Base-by-base conservation (phyloP, 2,113 vertebrate species). In the Phrynosoma platyrhinos region DNA sequence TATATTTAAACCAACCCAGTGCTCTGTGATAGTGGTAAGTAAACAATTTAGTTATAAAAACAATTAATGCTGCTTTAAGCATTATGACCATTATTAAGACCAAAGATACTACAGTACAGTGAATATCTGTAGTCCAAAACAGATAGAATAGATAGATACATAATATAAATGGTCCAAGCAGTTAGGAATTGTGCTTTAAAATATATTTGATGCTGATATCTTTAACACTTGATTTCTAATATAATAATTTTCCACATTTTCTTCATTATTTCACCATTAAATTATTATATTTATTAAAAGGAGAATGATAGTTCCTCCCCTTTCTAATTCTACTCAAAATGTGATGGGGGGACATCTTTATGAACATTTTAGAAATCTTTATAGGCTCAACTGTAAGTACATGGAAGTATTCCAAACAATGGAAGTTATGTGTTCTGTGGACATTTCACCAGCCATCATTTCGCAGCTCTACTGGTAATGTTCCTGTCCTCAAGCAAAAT, bases 401-500 rank as follows among this genome's bases (percentile, higher is more conserved):
- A 79, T 79, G 42, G 10, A 55, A 69, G 71, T 80, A 18, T 52
- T 5, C 71, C 32, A 84, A 75, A 40, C 14, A 5, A 62, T 40
- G 32, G 18, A 76, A 76, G 71, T 76, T 40, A 23, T 40, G 58
- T 76, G 55, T 82, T 18, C 40, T 52, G 91, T 74, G 84, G n/a
- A 27, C 25, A 16, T 83, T 78, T 82, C 75, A 32, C 36, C 16
- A 62, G 71, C 14, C 30, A 0, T 71, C 25, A 79, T 78, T 90
- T 88, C 88, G 2, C 62, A 23, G 10, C 40, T 82, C 5, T 23
- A 23, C 7, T 86, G 84, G 18, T 66, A 47, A 87, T 58, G 36
- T 13, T 85, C 87, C 75, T 87, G 4, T 32, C 36, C 53, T 81
- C 30, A 90, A 92, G 62, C 3, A 84, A 91, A 79, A 36, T 36